These are phyloP conservation scores for Orchesella flavescens DNA, from an alignment of 2,888 invertebrate genomes.

Conservation along the genomic window DNA sequence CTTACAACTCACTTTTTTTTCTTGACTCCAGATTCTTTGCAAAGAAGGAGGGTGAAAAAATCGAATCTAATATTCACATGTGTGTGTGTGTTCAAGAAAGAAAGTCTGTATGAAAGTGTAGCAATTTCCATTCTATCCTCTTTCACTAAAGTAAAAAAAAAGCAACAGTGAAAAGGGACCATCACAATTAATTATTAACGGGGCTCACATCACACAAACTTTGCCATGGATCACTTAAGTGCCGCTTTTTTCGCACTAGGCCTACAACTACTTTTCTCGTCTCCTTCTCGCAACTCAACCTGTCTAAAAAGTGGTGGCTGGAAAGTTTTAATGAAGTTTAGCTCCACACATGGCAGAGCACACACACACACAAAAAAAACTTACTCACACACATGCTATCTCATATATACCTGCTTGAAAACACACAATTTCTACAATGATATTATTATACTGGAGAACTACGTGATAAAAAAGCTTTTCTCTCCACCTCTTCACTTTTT, in stretches of 20 bases:
- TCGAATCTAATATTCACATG: neutral
- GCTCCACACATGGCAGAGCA: too few species aligned
- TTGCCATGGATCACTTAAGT: constrained; percentile 25
- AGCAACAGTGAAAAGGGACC: constrained; percentile 26
- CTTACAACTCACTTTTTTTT: neutral
- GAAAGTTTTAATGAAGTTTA: too few species aligned
- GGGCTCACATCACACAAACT: constrained; percentile 23
- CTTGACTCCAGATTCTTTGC: neutral
- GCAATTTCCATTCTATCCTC: neutral
- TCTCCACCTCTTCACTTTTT: too few species aligned
- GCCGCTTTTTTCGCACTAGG: constrained; percentile 10
- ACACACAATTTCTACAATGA: too few species aligned
- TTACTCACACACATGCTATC: too few species aligned
- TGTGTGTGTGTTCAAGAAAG: constrained; percentile 3
- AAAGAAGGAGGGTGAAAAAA: neutral
- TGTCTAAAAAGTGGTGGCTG: neutral
- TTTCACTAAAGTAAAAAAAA: neutral
- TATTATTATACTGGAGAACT: too few species aligned
- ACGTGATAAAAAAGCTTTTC: too few species aligned
- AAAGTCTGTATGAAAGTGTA: neutral
- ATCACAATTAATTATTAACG: constrained; percentile 51
- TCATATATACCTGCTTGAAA: too few species aligned
- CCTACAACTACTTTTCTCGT: neutral
- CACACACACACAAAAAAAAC: too few species aligned
- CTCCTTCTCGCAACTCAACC: neutral